phyloP scores from a whole-genome alignment of 2,797 vertebrate genomes.

The Spinibarbus caldwelli region DNA sequence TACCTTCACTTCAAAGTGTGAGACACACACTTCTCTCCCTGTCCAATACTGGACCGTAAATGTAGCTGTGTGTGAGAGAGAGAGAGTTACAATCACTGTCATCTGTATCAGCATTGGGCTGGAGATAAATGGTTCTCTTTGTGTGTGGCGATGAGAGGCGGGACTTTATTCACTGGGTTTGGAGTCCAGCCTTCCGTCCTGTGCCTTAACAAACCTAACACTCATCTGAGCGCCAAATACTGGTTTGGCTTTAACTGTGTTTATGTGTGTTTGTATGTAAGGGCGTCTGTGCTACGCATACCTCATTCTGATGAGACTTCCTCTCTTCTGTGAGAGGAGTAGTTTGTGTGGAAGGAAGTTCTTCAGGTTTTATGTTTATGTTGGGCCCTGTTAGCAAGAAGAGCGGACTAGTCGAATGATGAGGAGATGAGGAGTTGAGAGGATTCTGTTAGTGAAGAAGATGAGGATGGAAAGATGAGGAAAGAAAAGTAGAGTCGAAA shows the following conservation, averaged over 20 bases:
- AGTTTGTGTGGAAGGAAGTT: constrained; percentile 48
- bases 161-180: constrained; percentile 51
- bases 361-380: constrained; percentile 45
- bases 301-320: constrained; percentile 52
- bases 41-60: not conserved
- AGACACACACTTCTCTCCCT: not conserved
- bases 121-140: constrained; percentile 58
- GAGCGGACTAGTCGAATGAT: not conserved
- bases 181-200: constrained; percentile 46
- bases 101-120: constrained; percentile 44
- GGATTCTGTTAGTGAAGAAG: not conserved
- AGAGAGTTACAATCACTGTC: constrained; percentile 22
- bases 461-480: not conserved
- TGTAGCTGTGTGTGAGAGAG: constrained; percentile 18
- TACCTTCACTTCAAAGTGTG: not conserved
- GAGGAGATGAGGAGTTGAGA: not conserved
- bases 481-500: too few species aligned
- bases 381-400: not conserved
- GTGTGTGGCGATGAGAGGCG: constrained; percentile 40
- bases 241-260: constrained; percentile 27
- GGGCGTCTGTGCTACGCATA: constrained; percentile 46
- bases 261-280: constrained; percentile 39
- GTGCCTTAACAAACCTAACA: constrained; percentile 56
- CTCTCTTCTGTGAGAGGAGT: constrained; percentile 29
- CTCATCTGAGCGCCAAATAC: constrained; percentile 51